Evolutionary conservation across 2,888 invertebrate genomes (phyloP), one percentile per base, ranked within the genome.

Genomic region (Hedya salicella): DNA sequence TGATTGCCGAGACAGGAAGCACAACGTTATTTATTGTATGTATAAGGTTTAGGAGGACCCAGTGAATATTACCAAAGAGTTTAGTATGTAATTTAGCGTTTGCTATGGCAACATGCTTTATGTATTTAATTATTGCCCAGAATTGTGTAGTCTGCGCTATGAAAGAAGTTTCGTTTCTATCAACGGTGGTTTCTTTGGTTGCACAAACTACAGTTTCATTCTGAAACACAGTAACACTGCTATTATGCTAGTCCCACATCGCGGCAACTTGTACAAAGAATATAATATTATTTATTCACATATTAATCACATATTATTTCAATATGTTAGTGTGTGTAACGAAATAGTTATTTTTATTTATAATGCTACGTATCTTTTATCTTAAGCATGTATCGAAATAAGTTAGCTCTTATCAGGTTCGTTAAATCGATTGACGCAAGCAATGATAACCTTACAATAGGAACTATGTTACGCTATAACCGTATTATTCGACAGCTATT

Each of bases 1-100:
- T 72, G 77, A 78, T 77, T 74, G 78, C 78, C 73, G 70, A 17
- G 21, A 42, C 30, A 49, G 44, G 62, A 74, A 77, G 80, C 83
- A 82, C 80, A 82, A 80, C 72, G 78, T 78, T 80, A 81, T 76
- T 80, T 82, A 81, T 82, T 80, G 73, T 77, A 76, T 76, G 78
- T 76, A 73, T 77, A 73, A 87, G 86, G 71, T 82, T 83, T 85
- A 87, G 84, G 77, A 70, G 74, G 78, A 75, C 75, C 85, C 87
- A 86, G 88, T 89, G 77, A 89, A 86, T 81, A 79, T 84, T 86
- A 91, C 91, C 91, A 91, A 91, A 91, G 91, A 90, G 74, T 81
- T 75, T 83, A 84, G 79, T 74, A 68, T 77, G 76, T 56, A 59
- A 65, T 54, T 61, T 78, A 78, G 75, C 62, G 71, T 76, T 77